Evolutionary conservation across 2,888 invertebrate species (phyloP), one percentile per base, ranked within the genome.

Genomic region (Yponomeuta cagnagella): DNA sequence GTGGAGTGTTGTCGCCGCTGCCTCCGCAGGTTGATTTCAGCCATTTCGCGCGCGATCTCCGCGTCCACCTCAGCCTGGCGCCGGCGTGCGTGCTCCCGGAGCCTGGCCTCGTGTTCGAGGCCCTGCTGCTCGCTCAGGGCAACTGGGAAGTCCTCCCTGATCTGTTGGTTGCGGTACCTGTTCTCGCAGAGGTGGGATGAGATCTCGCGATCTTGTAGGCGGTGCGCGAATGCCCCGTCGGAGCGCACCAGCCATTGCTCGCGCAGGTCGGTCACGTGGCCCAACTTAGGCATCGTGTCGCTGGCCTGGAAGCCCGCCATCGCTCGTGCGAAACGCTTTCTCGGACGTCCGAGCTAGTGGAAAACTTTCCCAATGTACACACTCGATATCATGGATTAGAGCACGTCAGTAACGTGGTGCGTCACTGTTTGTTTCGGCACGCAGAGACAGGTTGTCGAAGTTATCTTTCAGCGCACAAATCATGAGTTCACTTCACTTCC

Each of bases 161-260:
- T 93, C 77, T 89, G 92, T 75, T 92, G 92, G 76, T 93, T 93
- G 10, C 92, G 84, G 74, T 80, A 88, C 74, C 91, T 81, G 77
- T 93, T 93, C 76, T 91, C 92, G 73, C 89, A 89, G 58, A 92
- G 84, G 73, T 92, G 92, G 5, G 90, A 87, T 0, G 90, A 90
- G 71, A 92, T 92, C 77, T 93, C 92, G 2, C 91, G 87, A 77
- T 93, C 92, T 75, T 93, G 92, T 66, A 93, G 79, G 3, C 89
- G 86, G 75, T 92, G 89, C 8, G 92, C 92, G 66, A 92, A 82
- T 48, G 91, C 92, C 0, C 91, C 92, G 74, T 92, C 92, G 2
- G 92, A 76, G 1, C 91, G 85, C 75, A 92, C 91, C 72, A 92
- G 78, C 92, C 92, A 92, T 79, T 92, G 91, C 78, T 92, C 90